Percentiles rank a stretch among this genome's conserved stretches.
Evolutionary conservation across 2,888 invertebrate species (phyloP).

Genomic region (Scaptomyza parva): DNA sequence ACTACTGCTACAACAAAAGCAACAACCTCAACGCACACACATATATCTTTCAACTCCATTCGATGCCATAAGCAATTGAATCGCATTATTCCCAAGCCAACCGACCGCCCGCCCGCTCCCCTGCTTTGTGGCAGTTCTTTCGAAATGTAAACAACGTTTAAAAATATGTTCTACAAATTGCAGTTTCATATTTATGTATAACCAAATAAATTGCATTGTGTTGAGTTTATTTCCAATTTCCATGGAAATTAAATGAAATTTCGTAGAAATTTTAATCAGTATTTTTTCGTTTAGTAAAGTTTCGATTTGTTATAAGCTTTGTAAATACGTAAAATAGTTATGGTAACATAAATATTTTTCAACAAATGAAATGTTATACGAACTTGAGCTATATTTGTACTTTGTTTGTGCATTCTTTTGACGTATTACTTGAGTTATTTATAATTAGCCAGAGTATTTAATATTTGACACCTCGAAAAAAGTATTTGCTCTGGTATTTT

Average conservation of each 20-base stretch:
- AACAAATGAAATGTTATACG: neutral
- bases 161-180: slow-evolving; percentile 23
- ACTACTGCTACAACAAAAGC: neutral
- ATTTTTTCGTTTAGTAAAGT: neutral
- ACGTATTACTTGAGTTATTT: neutral
- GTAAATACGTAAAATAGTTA: neutral
- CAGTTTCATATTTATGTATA: slow-evolving; percentile 5
- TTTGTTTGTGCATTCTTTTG: neutral
- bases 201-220: slow-evolving; percentile 24
- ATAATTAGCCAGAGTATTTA: neutral
- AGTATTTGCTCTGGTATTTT: neutral
- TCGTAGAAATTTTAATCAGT: slow-evolving; percentile 16
- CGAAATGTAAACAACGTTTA: slow-evolving; percentile 51
- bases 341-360: neutral
- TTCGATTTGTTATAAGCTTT: neutral
- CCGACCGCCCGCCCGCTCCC: neutral
- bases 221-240: slow-evolving; percentile 11
- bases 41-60: slow-evolving; percentile 66
- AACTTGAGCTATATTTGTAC: neutral
- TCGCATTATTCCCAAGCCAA: slow-evolving; percentile 4
- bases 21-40: slow-evolving; percentile 9
- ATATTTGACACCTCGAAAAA: neutral
- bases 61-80: slow-evolving; percentile 32
- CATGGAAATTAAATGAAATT: slow-evolving; percentile 9
- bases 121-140: slow-evolving; percentile 1